A percentile compares a stretch with the other conserved stretches of the same genome.
phyloP scores from a whole-genome alignment of 2,113 vertebrate genomes.

The Isichthys henryi region DNA sequence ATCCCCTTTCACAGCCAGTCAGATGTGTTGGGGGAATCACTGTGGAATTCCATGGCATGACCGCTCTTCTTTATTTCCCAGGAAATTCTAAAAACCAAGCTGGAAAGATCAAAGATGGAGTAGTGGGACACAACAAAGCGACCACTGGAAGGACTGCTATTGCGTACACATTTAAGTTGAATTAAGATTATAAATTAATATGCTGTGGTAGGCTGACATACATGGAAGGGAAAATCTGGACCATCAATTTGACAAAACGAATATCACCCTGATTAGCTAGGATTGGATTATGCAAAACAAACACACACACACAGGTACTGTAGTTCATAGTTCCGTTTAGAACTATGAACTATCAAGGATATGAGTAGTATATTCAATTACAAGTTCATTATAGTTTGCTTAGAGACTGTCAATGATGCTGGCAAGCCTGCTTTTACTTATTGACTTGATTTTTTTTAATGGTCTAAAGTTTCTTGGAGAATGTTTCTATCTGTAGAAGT shows the following conservation, averaged over 20 bases:
- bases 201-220: background rate
- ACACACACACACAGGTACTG: background rate
- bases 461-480: background rate
- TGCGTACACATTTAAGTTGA: background rate
- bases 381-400: background rate
- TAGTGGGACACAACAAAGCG: constrained; percentile 26
- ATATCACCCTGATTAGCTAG: background rate
- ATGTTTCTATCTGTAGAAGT: background rate
- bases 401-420: background rate
- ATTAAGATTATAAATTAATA: background rate
- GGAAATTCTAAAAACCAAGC: constrained; percentile 64
- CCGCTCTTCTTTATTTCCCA: constrained; percentile 23
- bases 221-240: background rate
- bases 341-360: background rate
- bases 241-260: background rate
- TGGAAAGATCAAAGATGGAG: constrained; percentile 68
- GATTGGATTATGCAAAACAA: background rate
- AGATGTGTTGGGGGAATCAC: background rate
- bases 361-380: background rate
- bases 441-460: background rate
- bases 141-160: background rate
- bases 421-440: background rate
- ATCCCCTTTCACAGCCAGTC: constrained; percentile 1
- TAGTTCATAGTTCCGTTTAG: background rate
- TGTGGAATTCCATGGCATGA: background rate